Evolutionary conservation across 2,888 invertebrate genomes (phyloP).

Genomic region (Allophyes oxyacanthae): DNA sequence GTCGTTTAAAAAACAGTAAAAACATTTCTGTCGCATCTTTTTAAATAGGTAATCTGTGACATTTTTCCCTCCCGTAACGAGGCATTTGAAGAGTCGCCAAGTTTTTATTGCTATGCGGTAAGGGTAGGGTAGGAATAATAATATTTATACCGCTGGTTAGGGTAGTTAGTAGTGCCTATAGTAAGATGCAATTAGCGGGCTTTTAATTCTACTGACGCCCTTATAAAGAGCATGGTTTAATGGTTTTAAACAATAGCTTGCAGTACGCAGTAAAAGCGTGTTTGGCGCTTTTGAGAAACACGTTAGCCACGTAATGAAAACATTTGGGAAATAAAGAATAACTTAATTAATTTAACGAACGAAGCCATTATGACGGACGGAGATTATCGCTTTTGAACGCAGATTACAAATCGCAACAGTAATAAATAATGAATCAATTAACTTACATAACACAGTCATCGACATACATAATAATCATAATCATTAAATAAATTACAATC

Average conservation of each 20-base stretch:
- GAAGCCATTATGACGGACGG: too few relatives aligned
- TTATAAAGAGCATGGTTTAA: too few relatives aligned
- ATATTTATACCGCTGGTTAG: neutral
- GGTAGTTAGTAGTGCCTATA: neutral
- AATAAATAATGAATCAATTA: conserved; percentile 27
- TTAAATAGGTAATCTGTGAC: conserved; percentile 29
- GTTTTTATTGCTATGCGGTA: conserved; percentile 24
- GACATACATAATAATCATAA: conserved; percentile 26
- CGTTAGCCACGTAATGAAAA: too few relatives aligned
- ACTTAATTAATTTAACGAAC: too few relatives aligned
- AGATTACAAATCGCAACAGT: conserved; percentile 6
- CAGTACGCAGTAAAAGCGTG: too few relatives aligned
- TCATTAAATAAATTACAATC: conserved; percentile 22
- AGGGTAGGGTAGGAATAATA: conserved; percentile 33
- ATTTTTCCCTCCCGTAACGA: conserved; percentile 29
- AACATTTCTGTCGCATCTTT: neutral
- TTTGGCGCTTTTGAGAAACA: too few relatives aligned
- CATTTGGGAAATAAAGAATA: too few relatives aligned
- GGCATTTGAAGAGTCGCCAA: conserved; percentile 11
- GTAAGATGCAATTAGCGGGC: neutral
- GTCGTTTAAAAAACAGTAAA: too few relatives aligned
- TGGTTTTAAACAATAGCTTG: too few relatives aligned
- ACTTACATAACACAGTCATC: conserved; percentile 14
- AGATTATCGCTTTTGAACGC: too few relatives aligned
- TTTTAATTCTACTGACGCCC: too few relatives aligned